Base-by-base conservation (phyloP, 2,797 vertebrate genomes). In the Triplophysa bombifrons region DNA sequence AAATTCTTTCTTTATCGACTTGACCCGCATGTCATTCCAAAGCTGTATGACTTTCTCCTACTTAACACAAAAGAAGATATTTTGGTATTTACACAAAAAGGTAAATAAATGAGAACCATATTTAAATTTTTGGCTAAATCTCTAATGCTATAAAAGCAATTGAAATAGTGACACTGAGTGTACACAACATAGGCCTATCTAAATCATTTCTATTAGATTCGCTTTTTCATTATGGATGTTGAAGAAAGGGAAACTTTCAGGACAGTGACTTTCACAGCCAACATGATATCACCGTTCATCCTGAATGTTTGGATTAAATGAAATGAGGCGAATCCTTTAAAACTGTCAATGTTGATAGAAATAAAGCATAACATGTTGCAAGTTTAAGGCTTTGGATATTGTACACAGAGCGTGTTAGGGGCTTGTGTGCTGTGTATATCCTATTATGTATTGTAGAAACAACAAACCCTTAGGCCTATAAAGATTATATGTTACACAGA, bases 341-440 rank as follows among this genome's bases (percentile, higher is more conserved):
- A 53, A 55, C 25, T 72, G 70, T 38, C 30, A 0, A n/a, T 81
- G 72, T 84, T 84, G 75, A 60, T 65, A 78, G 30, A 73, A 79
- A 81, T 78, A 72, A 71, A 60, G 46, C 22, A 48, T 63, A 19
- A 20, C 22, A 53, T 50, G 22, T 48, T 19, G 11, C 13, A 50
- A 60, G 80, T 69, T 65, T 30, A 72, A 77, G 64, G 72, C n/a
- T 30, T 44, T 69, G 56, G 78, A 55, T 56, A 64, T 14, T 84
- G 81, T 46, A 80, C 69, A 67, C 48, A 63, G 34, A 71, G 27
- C 12, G 44, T 58, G 16, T 19, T 27, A 63, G 50, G 16, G 56
- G 30, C 44, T 55, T 10, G 9, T 56, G 22, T 48, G 34, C 53
- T 1, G 2, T 14, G 11, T 55, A 14, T 55, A n/a, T 66, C 20